Percentiles rank a stretch among this genome's conserved stretches.
Evolutionary conservation across 1,140 invertebrate genomes (phyloP).

Genomic region (Megalopta genalis): DNA sequence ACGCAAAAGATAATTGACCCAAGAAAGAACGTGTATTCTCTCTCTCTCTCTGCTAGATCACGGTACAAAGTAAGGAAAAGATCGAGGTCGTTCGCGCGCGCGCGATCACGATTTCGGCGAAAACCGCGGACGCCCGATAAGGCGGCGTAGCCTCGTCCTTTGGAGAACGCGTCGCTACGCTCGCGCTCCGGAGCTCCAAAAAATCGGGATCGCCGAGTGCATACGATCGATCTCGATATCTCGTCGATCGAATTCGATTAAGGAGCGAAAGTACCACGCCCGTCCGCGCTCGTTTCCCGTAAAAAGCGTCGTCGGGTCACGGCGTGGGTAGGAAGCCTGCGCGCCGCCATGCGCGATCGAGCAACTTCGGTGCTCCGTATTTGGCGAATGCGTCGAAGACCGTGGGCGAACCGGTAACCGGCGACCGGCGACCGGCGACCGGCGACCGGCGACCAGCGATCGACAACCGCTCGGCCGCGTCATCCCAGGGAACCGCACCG

Average conservation of each 20-base stretch:
- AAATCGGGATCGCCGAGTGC: slow-evolving; percentile 4
- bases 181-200: neutral
- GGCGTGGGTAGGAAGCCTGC: slow-evolving; percentile 64
- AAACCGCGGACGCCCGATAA: too few relatives aligned
- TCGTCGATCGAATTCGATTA: slow-evolving; percentile 45
- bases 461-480: too few relatives aligned
- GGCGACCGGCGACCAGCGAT: neutral
- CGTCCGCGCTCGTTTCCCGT: slow-evolving; percentile 44
- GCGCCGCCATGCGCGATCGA: slow-evolving; percentile 1
- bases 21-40: too few relatives aligned
- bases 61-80: too few relatives aligned
- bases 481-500: too few relatives aligned
- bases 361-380: slow-evolving; percentile 67
- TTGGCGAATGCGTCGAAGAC: slow-evolving; percentile 68
- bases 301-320: slow-evolving; percentile 66
- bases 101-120: too few relatives aligned
- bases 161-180: neutral
- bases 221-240: slow-evolving; percentile 27
- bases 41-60: too few relatives aligned
- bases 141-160: neutral
- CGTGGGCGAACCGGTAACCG: slow-evolving; percentile 70
- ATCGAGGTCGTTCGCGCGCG: too few relatives aligned
- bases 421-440: slow-evolving; percentile 50
- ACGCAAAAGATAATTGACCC: too few relatives aligned
- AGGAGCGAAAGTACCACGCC: slow-evolving; percentile 62